Evolutionary conservation across 2,797 vertebrate genomes (phyloP), one percentile per base, ranked within the genome.

Genomic region (Sebastes paucispinis): DNA sequence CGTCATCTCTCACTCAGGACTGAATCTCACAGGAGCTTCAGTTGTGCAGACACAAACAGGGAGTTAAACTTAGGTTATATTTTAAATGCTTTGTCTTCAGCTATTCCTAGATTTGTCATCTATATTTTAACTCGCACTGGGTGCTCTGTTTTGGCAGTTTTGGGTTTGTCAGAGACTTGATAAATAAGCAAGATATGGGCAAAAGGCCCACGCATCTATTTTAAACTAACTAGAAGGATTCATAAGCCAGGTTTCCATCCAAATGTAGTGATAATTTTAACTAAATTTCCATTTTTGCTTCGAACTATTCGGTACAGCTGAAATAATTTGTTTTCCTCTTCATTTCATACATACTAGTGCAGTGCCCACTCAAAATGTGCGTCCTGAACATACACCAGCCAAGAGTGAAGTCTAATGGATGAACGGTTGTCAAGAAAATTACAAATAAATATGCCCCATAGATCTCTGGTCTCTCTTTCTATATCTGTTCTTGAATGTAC

Each of bases 1-100:
- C 24, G 36, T 83, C 64, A 29, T 75, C 75, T 77, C 65, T 73
- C 34, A 58, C 27, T 82, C 52, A 65, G 69, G 76, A 52, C 63
- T 2, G 11, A 74, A 1, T 47, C 86, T 57, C 71, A 20, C 16
- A 20, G 58, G 69, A 79, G 76, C 54, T 54, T 65, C 36, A 8
- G 69, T 10, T 70, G 55, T 55, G 65, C 39, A 43, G 14, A 43
- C 39, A 47, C 22, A 47, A 55, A 50, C 58, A 18, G 20, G 52
- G 8, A 29, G 67, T 13, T 32, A 6, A 72, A 83, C 55, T 69
- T 47, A 1, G 24, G 8, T 22, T 59, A 52, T 55, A 32, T 66
- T n/a, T 50, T 11, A 3, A 55, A 32, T 18, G 52, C 12, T 65
- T 36, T 66, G 34, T 73, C 64, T 57, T 58, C 57, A 69, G 68